A percentile compares a stretch with the other conserved stretches of the same genome.
Evolutionary conservation across 1,140 invertebrate genomes (phyloP).

Genomic region (Drosophila aff.): DNA sequence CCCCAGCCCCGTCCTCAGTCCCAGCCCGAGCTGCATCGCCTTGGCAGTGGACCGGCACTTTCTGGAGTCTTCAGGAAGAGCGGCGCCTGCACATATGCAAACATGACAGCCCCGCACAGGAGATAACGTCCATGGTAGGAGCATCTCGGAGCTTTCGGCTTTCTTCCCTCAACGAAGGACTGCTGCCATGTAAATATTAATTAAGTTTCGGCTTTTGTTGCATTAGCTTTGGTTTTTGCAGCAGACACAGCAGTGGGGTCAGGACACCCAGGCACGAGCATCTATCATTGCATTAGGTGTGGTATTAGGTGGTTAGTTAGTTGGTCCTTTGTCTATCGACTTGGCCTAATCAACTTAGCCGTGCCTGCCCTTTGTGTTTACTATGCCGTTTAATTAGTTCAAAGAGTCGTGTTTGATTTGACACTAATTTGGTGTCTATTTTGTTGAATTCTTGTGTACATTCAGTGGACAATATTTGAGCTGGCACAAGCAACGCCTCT

Average conservation of each 20-base stretch:
- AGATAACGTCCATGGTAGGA: constrained; percentile 49
- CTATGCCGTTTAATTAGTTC: constrained; percentile 64
- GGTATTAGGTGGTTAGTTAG: constrained; percentile 67
- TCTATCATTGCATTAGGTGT: constrained; percentile 56
- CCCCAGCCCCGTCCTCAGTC: background rate
- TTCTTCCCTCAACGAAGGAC: constrained; percentile 21
- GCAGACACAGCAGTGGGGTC: constrained; percentile 5
- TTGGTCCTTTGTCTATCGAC: constrained; percentile 37
- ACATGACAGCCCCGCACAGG: constrained; percentile 47
- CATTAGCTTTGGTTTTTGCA: constrained; percentile 59
- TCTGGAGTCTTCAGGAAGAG: constrained; percentile 16
- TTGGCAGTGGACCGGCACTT: background rate
- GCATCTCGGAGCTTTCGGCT: constrained; percentile 5
- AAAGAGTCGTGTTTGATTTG: constrained; percentile 68
- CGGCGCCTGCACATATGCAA: constrained; percentile 53
- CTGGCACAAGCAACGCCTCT: background rate
- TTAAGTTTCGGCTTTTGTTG: constrained; percentile 79
- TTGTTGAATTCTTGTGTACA: constrained; percentile 10
- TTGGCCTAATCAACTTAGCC: constrained; percentile 67
- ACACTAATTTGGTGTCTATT: constrained; percentile 66
- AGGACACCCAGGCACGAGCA: constrained; percentile 29
- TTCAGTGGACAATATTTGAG: constrained; percentile 25
- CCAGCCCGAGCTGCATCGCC: constrained; percentile 6
- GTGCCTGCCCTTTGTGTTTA: constrained; percentile 19
- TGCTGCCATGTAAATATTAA: constrained; percentile 79